Conservation (phyloP, 2,113 vertebrate species). For the Lycaon pictus region DNA sequence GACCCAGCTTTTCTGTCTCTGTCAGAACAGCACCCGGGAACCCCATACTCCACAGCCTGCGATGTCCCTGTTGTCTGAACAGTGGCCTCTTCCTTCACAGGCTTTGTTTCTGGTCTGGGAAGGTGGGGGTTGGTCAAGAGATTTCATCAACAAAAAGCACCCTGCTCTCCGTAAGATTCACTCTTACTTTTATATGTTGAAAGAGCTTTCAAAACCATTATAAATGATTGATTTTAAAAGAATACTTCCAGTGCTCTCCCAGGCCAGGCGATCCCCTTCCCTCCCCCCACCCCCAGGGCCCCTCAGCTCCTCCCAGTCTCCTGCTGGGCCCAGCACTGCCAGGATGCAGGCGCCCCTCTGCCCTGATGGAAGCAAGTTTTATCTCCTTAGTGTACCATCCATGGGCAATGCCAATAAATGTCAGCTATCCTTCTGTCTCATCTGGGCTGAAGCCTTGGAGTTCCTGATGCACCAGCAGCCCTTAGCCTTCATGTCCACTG, state of each 20-base stretch:
- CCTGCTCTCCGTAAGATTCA: background rate
- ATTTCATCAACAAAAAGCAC: background rate
- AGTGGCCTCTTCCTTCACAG: background rate
- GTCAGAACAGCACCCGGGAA: background rate
- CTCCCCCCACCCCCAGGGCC: too few relatives aligned
- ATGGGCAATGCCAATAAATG: accelerated
- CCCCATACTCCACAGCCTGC: background rate
- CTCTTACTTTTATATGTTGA: background rate
- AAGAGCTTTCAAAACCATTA: background rate
- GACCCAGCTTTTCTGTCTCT: background rate
- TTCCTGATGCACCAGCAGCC: background rate
- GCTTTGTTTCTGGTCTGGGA: background rate
- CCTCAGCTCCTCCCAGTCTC: background rate
- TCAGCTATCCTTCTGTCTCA: background rate
- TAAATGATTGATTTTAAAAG: background rate
- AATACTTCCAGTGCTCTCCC: background rate
- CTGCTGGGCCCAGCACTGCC: background rate
- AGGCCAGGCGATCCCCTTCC: background rate
- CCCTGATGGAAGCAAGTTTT: background rate
- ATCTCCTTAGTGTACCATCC: background rate
- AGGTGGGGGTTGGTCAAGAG: background rate
- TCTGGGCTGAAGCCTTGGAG: background rate
- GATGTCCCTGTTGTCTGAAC: background rate
- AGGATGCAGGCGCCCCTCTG: background rate
- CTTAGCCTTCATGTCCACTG: background rate